Evolutionary conservation across 2,797 vertebrate species (phyloP).

Genomic region (Paedocypris micromegethes): DNA sequence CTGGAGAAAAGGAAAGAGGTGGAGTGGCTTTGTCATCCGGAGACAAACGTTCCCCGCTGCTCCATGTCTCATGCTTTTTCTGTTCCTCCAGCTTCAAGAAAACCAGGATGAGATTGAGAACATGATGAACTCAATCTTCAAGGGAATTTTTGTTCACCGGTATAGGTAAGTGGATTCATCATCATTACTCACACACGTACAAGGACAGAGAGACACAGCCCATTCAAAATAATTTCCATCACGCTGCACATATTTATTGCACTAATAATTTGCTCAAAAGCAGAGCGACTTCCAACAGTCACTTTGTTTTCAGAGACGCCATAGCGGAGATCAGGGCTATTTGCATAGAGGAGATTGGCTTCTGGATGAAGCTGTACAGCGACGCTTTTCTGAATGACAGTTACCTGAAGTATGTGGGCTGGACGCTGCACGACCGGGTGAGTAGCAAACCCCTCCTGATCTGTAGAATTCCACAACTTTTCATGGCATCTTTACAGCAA

Average conservation of each 20-base stretch:
- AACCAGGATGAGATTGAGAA: conserved; percentile 99
- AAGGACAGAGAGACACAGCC: conserved; percentile 29
- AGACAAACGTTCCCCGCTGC: not conserved
- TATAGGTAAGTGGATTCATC: conserved; percentile 72
- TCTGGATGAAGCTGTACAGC: conserved; percentile 99
- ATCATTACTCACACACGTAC: not conserved
- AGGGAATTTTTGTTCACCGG: conserved; percentile 98
- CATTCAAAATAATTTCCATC: too few relatives aligned
- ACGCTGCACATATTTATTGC: too few relatives aligned
- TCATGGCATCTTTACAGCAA: conserved; percentile 75
- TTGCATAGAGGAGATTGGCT: conserved; percentile 98
- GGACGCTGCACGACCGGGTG: conserved; percentile 97
- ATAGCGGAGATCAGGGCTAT: conserved; percentile 98
- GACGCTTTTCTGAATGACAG: conserved; percentile 98
- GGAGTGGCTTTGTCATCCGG: conserved; percentile 15
- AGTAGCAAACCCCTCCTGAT: conserved; percentile 48
- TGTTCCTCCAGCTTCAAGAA: conserved; percentile 85
- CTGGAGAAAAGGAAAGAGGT: conserved; percentile 98
- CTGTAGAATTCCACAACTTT: not conserved
- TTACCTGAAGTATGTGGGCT: conserved; percentile 98
- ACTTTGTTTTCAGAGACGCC: conserved; percentile 76
- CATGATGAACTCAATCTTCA: conserved; percentile 99
- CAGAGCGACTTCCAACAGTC: too few relatives aligned
- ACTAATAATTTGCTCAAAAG: too few relatives aligned
- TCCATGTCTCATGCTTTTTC: not conserved